Base-by-base conservation (phyloP, 2,888 invertebrate species). In the Epirrita christyi region DNA sequence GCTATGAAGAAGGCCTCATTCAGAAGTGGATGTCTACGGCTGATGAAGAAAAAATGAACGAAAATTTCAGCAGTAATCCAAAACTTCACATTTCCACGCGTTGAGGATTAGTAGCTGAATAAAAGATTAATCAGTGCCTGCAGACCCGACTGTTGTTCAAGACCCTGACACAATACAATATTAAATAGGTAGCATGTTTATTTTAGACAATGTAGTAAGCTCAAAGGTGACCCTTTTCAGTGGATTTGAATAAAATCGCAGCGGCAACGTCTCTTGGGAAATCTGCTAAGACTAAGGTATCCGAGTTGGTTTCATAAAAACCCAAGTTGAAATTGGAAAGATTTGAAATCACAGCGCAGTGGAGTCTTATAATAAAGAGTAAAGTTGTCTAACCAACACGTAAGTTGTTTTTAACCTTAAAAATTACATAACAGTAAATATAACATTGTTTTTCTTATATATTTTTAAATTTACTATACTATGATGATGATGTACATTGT, bases 181-280 rank as follows among this genome's bases (percentile, higher is more conserved):
- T 58, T 45, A 49, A 54, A 21, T 11, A n/a, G n/a, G n/a, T n/a
- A 37, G 46, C 41, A 44, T 27, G 36, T 41, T 55, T 50, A n/a
- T 41, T 47, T 41, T 15, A 55, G 32, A 59, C 53, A 50, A 50
- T 50, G 14, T 8, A 9, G 36, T n/a, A 8, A 32, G 14, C 10
- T 9, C 3, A 10, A 45, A 53, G 37, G 45, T 42, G 43, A 51
- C 52, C 36, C 32, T 55, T 37, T 56, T 38, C 42, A 53, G 38
- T 34, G 42, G 21, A 41, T 60, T 32, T 49, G 49, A 53, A 46
- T 56, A 53, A 53, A 50, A 53, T 53, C 52, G 11, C 45, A 6
- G 52, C 45, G 10, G n/a, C 13, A 34, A n/a, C 34, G 41, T 28
- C 55, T 49, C 60, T 8, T 7, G 55, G 60, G 55, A 55, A 60